phyloP scores from a whole-genome alignment of 2,113 vertebrate genomes.

The Mirounga angustirostris region DNA sequence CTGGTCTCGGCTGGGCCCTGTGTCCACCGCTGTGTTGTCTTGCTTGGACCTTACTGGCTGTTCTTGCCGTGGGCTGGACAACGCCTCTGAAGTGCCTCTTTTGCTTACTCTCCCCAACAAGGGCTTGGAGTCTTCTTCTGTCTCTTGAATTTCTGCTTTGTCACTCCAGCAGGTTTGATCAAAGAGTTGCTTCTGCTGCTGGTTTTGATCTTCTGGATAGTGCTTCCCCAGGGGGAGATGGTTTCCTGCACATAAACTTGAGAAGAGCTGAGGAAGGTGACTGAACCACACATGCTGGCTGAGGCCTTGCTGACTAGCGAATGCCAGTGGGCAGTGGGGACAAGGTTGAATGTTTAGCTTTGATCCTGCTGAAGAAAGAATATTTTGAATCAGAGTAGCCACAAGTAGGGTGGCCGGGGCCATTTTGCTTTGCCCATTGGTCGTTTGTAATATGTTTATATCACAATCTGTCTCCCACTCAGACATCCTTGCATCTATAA shows the following conservation, averaged over 20 bases:
- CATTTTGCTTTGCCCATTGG: neutral
- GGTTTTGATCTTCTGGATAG: neutral
- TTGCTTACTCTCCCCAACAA: neutral
- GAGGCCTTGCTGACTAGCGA: constrained; percentile 46
- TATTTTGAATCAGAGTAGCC: neutral
- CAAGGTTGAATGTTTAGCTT: constrained; percentile 39
- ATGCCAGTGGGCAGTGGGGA: neutral
- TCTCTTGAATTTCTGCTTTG: constrained; percentile 2
- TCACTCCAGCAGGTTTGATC: neutral
- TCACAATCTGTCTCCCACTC: neutral
- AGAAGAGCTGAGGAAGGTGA: constrained; percentile 39
- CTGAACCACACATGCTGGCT: constrained; percentile 37
- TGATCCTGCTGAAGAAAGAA: constrained; percentile 34
- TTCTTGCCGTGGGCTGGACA: neutral
- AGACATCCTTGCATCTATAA: neutral
- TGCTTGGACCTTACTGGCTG: neutral
- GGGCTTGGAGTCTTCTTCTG: neutral
- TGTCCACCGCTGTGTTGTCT: neutral
- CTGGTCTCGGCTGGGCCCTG: neutral
- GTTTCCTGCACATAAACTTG: constrained; percentile 22
- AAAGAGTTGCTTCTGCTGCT: neutral
- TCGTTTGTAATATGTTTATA: neutral
- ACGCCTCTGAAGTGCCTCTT: neutral
- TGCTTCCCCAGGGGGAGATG: neutral
- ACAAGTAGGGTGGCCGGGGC: neutral